A percentile compares a stretch with the other conserved stretches of the same genome.
Conservation (phyloP, 2,888 invertebrate genomes). For the Gasteruption jaculator region DNA sequence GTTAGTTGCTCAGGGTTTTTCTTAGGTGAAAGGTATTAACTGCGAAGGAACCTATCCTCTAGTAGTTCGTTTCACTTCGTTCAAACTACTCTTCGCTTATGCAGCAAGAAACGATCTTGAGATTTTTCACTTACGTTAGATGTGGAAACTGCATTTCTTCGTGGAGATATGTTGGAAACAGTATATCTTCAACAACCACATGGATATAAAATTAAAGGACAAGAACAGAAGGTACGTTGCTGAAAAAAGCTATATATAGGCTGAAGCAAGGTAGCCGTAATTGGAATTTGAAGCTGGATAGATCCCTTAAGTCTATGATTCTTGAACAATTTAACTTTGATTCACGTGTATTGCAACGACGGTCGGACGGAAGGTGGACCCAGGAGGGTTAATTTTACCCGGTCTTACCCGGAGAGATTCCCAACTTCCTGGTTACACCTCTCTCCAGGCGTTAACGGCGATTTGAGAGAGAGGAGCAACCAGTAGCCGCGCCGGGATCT, state of each 20-base stretch:
- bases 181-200: no score
- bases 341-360: slow-evolving; percentile 1
- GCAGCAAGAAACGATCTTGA: slow-evolving; percentile 5
- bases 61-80: slow-evolving; percentile 12
- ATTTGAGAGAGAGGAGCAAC: no score
- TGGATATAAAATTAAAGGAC: no score
- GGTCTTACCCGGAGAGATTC: no score
- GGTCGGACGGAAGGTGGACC: no score
- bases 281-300: slow-evolving; percentile 20
- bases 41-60: slow-evolving; percentile 16
- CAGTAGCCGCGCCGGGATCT: no score
- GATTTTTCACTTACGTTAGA: slow-evolving; percentile 15
- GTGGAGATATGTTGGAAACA: slow-evolving; percentile 5
- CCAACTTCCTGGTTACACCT: no score
- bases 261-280: slow-evolving; percentile 29
- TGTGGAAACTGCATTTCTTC: slow-evolving; percentile 15
- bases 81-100: slow-evolving; percentile 11
- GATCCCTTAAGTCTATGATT: not conserved
- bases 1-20: slow-evolving; percentile 16
- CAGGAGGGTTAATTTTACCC: no score
- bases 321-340: not conserved
- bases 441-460: no score
- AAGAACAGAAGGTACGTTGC: no score
- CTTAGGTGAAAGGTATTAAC: slow-evolving; percentile 14
- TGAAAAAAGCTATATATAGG: slow-evolving; percentile 30